A percentile compares a stretch with the other conserved stretches of the same genome.
Conservation (phyloP, 2,797 vertebrate genomes). For the Florisuga fusca region DNA sequence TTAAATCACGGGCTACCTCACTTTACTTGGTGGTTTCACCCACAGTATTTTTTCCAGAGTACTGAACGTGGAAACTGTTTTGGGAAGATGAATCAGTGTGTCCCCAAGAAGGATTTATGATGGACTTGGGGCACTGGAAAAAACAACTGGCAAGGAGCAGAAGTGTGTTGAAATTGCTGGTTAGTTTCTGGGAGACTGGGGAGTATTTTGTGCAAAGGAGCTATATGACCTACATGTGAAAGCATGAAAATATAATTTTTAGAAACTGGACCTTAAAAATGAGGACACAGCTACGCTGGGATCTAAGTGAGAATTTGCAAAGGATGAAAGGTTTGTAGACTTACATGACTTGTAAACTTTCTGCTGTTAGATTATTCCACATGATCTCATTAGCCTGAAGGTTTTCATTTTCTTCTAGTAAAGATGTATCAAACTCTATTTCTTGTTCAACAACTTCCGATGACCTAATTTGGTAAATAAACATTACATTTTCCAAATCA, state of each 20-base stretch:
- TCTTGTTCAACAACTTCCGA: constrained; percentile 86
- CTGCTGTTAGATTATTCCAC: constrained; percentile 97
- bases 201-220: neutral
- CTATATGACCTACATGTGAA: neutral
- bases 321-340: constrained; percentile 52
- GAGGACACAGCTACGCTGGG: neutral
- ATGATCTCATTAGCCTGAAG: constrained; percentile 94
- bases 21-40: neutral
- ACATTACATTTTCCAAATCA: neutral
- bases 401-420: constrained; percentile 93
- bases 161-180: neutral
- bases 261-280: neutral
- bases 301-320: neutral
- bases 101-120: neutral
- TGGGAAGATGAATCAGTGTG: neutral
- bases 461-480: constrained; percentile 79
- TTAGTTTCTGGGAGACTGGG: neutral
- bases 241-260: neutral
- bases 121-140: neutral
- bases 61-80: neutral
- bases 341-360: constrained; percentile 92
- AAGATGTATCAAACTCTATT: constrained; percentile 90
- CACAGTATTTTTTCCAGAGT: neutral
- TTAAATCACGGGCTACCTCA: neutral
- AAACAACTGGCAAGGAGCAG: neutral